Conservation (phyloP, 2,888 invertebrate genomes). For the Pyrrhia umbra region DNA sequence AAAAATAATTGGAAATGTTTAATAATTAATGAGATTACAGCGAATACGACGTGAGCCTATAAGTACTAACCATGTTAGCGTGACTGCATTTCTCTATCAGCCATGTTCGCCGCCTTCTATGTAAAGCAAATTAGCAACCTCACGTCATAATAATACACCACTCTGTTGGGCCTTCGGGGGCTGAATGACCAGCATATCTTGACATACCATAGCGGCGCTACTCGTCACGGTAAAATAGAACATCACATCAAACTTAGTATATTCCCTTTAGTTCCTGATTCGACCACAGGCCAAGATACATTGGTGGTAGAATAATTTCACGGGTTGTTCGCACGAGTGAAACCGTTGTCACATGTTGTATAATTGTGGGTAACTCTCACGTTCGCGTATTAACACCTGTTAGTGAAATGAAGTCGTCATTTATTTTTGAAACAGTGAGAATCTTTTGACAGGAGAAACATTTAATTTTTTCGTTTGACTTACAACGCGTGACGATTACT, state of each 20-base stretch:
- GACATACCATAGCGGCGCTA: constrained; percentile 18
- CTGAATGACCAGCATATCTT: constrained; percentile 13
- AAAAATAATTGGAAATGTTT: not conserved
- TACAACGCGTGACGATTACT: not conserved
- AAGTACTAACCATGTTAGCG: constrained; percentile 7
- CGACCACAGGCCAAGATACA: not conserved
- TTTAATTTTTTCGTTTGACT: constrained; percentile 2
- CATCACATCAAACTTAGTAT: not conserved
- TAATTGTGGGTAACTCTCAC: constrained; percentile 79
- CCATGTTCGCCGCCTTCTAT: constrained; percentile 2
- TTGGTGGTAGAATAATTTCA: constrained; percentile 60
- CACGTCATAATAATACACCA: constrained; percentile 33
- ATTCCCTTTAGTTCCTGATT: constrained; percentile 2
- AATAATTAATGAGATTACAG: not conserved
- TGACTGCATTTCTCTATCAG: constrained; percentile 23
- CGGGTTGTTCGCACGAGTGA: constrained; percentile 71
- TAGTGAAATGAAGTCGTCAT: constrained; percentile 45
- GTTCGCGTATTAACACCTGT: constrained; percentile 61
- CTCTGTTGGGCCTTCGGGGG: constrained; percentile 9
- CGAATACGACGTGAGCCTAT: not conserved
- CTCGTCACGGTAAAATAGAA: not conserved
- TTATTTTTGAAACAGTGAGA: constrained; percentile 44
- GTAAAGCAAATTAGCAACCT: constrained; percentile 44
- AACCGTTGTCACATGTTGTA: constrained; percentile 67
- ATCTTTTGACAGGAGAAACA: constrained; percentile 13